phyloP scores from a whole-genome alignment of 2,797 vertebrate genomes.

The Melanotaenia pygmaea region DNA sequence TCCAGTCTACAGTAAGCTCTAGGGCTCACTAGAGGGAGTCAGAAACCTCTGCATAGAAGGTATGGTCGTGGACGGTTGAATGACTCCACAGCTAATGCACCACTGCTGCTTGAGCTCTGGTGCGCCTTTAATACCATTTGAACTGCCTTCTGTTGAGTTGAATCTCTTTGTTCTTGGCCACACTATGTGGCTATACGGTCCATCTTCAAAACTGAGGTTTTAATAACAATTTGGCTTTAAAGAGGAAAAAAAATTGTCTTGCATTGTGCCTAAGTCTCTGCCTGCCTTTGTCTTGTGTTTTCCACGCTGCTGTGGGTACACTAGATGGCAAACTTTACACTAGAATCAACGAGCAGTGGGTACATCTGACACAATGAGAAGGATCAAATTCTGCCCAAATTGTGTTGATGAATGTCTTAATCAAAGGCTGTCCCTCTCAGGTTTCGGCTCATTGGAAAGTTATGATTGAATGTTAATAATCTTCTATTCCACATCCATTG shows the following conservation, averaged over 20 bases:
- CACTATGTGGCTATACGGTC: slow-evolving; percentile 24
- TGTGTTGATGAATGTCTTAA: slow-evolving; percentile 85
- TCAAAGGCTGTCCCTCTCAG: slow-evolving; percentile 83
- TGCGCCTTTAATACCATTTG: slow-evolving; percentile 65
- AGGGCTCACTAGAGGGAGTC: slow-evolving; percentile 84
- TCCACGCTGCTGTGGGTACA: slow-evolving; percentile 87
- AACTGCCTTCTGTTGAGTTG: slow-evolving; percentile 60
- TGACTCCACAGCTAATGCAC: slow-evolving; percentile 80
- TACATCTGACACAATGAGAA: slow-evolving; percentile 62
- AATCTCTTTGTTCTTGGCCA: slow-evolving; percentile 71
- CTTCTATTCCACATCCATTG: slow-evolving; percentile 82
- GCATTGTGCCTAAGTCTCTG: slow-evolving; percentile 39
- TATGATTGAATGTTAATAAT: slow-evolving; percentile 88
- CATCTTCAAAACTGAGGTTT: slow-evolving; percentile 46
- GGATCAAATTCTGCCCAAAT: slow-evolving; percentile 82
- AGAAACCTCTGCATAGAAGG: slow-evolving; percentile 79
- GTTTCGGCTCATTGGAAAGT: slow-evolving; percentile 86
- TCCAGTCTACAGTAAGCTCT: slow-evolving; percentile 77
- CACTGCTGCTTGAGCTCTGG: slow-evolving; percentile 72
- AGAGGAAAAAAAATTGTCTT: slow-evolving; percentile 26
- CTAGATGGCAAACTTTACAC: slow-evolving; percentile 85
- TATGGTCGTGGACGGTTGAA: slow-evolving; percentile 67
- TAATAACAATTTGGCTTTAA: slow-evolving; percentile 54
- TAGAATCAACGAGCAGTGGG: slow-evolving; percentile 67
- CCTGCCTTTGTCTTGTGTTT: slow-evolving; percentile 70